phyloP scores from a whole-genome alignment of 2,113 vertebrate species.

The Stictonetta naevosa region DNA sequence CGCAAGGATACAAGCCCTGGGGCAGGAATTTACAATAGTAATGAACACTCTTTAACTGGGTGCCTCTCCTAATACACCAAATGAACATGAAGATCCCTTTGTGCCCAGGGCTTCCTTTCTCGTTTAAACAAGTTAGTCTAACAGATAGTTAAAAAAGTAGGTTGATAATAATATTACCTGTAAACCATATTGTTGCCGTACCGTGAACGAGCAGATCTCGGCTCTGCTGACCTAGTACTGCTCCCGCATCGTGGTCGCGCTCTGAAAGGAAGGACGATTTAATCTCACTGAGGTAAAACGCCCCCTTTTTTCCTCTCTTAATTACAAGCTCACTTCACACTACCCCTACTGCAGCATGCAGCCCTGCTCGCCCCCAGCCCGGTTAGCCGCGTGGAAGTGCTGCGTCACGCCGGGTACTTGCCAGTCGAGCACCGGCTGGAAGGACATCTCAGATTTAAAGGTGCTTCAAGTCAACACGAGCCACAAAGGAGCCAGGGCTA shows the following conservation, averaged over 20 bases:
- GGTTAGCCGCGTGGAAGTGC: constrained; percentile 48
- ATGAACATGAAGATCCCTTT: constrained; percentile 94
- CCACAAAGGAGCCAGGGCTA: constrained; percentile 72
- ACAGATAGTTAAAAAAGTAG: constrained; percentile 89
- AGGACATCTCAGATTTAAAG: constrained; percentile 70
- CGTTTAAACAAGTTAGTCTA: constrained; percentile 87
- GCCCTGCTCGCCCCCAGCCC: constrained; percentile 18
- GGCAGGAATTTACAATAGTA: constrained; percentile 99
- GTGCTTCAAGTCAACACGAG: constrained; percentile 53
- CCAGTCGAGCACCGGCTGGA: constrained; percentile 58
- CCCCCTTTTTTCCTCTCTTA: background rate
- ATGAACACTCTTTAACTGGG: constrained; percentile 99
- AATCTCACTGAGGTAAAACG: constrained; percentile 43
- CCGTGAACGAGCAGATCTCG: constrained; percentile 69
- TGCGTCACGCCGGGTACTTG: constrained; percentile 60
- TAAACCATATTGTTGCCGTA: constrained; percentile 76
- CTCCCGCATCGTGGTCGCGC: background rate
- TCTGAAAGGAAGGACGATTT: constrained; percentile 25
- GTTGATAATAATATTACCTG: constrained; percentile 81
- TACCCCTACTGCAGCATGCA: constrained; percentile 45
- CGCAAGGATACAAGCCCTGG: constrained; percentile 90
- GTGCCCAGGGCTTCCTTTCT: constrained; percentile 89
- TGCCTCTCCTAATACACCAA: constrained; percentile 95
- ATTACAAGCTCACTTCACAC: constrained; percentile 56
- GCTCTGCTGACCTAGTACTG: constrained; percentile 39